These are phyloP conservation scores for Spea multiplicata DNA, from an alignment of 2,113 vertebrate species.

Conservation along the genomic window DNA sequence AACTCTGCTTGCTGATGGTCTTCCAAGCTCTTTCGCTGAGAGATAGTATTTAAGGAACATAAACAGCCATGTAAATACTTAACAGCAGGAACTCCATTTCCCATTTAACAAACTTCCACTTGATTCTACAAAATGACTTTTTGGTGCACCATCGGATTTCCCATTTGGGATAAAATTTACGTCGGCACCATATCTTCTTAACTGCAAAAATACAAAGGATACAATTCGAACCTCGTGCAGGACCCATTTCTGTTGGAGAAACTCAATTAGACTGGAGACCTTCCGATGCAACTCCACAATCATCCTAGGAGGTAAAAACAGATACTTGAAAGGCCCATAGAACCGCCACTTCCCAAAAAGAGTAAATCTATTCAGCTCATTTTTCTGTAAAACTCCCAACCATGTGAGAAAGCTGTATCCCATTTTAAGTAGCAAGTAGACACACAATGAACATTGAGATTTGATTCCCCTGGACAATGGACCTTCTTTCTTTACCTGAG, in stretches of 20 bases:
- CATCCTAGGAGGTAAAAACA: slow-evolving; percentile 73
- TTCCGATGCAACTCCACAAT: slow-evolving; percentile 96
- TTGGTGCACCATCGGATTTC: neutral
- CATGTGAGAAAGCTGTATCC: too few relatives aligned
- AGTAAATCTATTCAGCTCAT: too few relatives aligned
- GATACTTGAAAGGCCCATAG: neutral
- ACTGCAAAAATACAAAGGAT: slow-evolving; percentile 71
- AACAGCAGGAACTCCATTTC: neutral
- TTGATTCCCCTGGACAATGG: neutral
- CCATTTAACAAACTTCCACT: too few relatives aligned
- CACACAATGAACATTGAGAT: too few relatives aligned
- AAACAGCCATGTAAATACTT: too few relatives aligned
- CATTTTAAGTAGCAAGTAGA: too few relatives aligned
- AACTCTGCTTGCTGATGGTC: slow-evolving; percentile 63
- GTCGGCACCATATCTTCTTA: too few relatives aligned
- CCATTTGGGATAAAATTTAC: too few relatives aligned
- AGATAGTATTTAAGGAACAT: slow-evolving; percentile 65
- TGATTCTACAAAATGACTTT: neutral
- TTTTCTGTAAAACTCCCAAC: too few relatives aligned
- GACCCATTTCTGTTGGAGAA: slow-evolving; percentile 95
- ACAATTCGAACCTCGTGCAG: slow-evolving; percentile 91
- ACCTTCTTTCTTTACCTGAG: slow-evolving; percentile 74
- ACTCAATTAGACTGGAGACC: slow-evolving; percentile 95
- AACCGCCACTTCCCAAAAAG: neutral
- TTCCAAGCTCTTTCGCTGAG: slow-evolving; percentile 85